These are phyloP conservation scores for Ips typographus DNA, from an alignment of 1,140 invertebrate genomes.

Conservation along the genomic window DNA sequence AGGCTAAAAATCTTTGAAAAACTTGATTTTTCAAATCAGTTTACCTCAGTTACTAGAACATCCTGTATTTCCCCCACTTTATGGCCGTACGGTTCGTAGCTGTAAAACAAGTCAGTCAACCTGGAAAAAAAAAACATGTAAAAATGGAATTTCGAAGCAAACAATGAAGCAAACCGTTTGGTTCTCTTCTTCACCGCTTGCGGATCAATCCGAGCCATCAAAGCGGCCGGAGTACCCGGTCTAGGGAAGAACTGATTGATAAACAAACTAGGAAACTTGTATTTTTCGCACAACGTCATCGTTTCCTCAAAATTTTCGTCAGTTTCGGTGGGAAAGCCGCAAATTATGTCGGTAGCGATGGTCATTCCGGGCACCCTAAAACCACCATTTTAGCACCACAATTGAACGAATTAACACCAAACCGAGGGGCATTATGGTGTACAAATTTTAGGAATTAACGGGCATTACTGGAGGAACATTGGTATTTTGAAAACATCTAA, in stretches of 20 bases:
- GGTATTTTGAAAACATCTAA: too few species aligned
- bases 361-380: conserved; percentile 81
- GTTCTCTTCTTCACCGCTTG: conserved; percentile 89
- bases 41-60: conserved; percentile 77
- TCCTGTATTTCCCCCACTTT: conserved; percentile 75
- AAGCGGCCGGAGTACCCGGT: conserved; percentile 92
- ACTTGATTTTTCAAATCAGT: not conserved
- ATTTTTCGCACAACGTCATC: conserved; percentile 79
- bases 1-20: not conserved
- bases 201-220: conserved; percentile 78
- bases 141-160: not conserved
- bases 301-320: conserved; percentile 89
- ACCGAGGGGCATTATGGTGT: too few species aligned
- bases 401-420: not conserved
- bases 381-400: not conserved
- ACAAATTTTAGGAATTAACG: too few species aligned
- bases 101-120: conserved; percentile 89
- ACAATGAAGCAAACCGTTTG: conserved; percentile 55
- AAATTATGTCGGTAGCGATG: conserved; percentile 98
- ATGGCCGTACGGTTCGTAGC: conserved; percentile 82
- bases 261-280: conserved; percentile 91
- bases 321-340: conserved; percentile 97
- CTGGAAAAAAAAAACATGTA: conserved; percentile 26
- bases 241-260: conserved; percentile 98
- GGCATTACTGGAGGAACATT: too few species aligned